Evolutionary conservation across 2,113 vertebrate genomes (phyloP).

Genomic region (Lycaon pictus): DNA sequence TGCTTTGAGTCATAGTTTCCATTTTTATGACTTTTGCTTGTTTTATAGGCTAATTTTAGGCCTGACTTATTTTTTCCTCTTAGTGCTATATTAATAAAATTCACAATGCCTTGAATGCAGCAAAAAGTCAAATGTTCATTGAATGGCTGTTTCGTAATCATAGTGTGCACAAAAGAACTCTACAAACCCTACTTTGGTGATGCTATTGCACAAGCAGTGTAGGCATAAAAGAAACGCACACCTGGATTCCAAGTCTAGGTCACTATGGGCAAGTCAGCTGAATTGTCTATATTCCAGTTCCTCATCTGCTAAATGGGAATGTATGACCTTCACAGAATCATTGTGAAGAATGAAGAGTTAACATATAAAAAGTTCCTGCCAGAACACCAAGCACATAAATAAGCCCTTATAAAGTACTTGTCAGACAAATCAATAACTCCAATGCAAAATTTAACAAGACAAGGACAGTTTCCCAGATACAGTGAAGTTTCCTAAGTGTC

Average conservation of each 20-base stretch:
- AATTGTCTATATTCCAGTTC: background rate
- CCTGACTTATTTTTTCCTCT: conserved; percentile 63
- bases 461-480: background rate
- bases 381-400: background rate
- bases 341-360: background rate
- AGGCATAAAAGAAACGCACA: background rate
- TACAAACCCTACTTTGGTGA: background rate
- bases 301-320: background rate
- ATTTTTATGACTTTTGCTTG: conserved; percentile 76
- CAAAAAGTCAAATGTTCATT: conserved; percentile 44
- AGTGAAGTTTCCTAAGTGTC: background rate
- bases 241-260: background rate
- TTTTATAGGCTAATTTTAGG: conserved; percentile 79
- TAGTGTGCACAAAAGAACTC: conserved; percentile 32
- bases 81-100: conserved; percentile 70
- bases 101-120: conserved; percentile 48
- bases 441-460: conserved; percentile 7
- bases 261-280: background rate
- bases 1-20: conserved; percentile 70
- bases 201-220: background rate
- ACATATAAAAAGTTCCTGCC: background rate
- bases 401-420: conserved; percentile 20
- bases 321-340: background rate
- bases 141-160: conserved; percentile 55
- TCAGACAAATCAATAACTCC: conserved; percentile 20